Base-by-base conservation (phyloP, 1,140 invertebrate genomes). In the Druon quercuslanigerum region DNA sequence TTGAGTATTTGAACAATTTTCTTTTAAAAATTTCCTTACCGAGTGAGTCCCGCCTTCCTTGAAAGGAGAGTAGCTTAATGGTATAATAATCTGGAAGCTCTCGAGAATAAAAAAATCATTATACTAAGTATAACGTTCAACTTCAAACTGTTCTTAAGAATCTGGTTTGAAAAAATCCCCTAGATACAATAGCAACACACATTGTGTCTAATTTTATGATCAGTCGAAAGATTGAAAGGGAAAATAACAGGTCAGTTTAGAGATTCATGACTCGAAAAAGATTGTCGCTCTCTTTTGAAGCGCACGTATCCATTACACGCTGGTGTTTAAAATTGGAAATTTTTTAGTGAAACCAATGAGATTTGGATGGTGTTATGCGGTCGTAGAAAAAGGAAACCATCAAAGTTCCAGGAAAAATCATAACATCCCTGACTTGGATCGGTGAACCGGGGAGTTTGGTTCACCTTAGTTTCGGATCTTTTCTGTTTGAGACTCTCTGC, bases 401-500 rank as follows among this genome's bases (percentile, higher is more conserved):
- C 57, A 57, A 52, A 76, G 66, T 82, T 77, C 80, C 16, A 4
- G 51, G 75, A 77, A 77, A 76, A 73, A 72, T 73, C 52, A 75
- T 81, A 81, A 81, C 60, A 51, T 60, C 74, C 74, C 60, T 46
- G 40, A 74, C 51, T 33, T 66, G 73, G 51, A 40, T 52, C 14
- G 50, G 20, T 51, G 12, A 52, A 51, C 50, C 71, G 50, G 71
- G 50, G 50, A 74, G 60, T 75, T 54, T 71, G 40, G 60, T 51
- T 46, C 19, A 46, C 33, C 51, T 50, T n/a, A 50, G 51, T 52
- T n/a, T 54, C 40, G 40, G 40, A 40, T 66, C 60, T 40, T 66
- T 66, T 66, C 33, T 40, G 40, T n/a, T 51, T 66, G 46, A 11
- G 51, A 13, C 50, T 16, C n/a, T n/a, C n/a, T n/a, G n/a, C n/a